A percentile compares a stretch with the other conserved stretches of the same genome.
Conservation (phyloP, 2,888 invertebrate genomes). For the Limnephilus lunatus region DNA sequence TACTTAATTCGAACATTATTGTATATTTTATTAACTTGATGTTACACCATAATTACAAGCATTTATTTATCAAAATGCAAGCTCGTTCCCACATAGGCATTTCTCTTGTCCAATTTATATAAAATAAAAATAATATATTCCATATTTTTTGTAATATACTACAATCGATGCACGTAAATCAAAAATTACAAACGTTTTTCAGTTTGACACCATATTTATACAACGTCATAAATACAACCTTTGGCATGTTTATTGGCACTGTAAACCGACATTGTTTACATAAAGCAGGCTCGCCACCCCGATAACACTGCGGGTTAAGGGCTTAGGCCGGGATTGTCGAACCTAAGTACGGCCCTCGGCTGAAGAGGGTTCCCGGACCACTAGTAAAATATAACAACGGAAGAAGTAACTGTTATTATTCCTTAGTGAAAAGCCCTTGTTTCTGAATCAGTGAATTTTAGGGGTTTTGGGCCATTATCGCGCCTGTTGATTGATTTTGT, state of each 20-base stretch:
- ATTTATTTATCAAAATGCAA: too few relatives aligned
- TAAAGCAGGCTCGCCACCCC: slow-evolving; percentile 9
- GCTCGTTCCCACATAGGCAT: too few relatives aligned
- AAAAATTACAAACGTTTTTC: neutral
- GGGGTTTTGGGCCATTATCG: neutral
- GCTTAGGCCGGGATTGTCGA: neutral
- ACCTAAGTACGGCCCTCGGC: neutral
- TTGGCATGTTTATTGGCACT: slow-evolving; percentile 10
- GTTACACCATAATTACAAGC: too few relatives aligned
- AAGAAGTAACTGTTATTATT: neutral
- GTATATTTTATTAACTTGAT: too few relatives aligned
- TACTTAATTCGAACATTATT: too few relatives aligned
- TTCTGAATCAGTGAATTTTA: neutral
- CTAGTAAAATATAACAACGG: neutral
- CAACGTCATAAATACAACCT: neutral
- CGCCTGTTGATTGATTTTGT: neutral
- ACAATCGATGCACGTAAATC: neutral
- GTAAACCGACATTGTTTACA: slow-evolving; percentile 23
- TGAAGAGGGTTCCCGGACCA: neutral
- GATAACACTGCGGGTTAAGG: slow-evolving; percentile 15
- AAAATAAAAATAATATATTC: too few relatives aligned
- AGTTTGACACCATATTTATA: neutral
- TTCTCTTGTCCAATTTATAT: too few relatives aligned
- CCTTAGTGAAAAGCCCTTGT: neutral
- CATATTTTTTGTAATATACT: neutral